phyloP scores from a whole-genome alignment of 2,888 invertebrate species.

The Lasiommata megera region DNA sequence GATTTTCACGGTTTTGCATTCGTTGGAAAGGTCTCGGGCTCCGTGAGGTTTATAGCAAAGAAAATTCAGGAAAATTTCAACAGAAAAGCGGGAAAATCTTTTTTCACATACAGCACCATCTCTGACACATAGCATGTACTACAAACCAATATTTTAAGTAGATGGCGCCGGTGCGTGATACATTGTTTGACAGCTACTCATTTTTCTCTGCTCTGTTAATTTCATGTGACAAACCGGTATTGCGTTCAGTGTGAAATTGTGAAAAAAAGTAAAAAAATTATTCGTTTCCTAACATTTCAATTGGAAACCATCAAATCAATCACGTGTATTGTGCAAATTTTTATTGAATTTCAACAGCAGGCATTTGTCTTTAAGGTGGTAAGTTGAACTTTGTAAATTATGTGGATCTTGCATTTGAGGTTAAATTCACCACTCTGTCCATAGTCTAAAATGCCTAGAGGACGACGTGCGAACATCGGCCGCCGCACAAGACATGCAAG shows the following conservation, averaged over 20 bases:
- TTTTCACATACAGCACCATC: slow-evolving; percentile 17
- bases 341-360: slow-evolving; percentile 34
- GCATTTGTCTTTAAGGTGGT: slow-evolving; percentile 38
- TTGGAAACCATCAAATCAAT: slow-evolving; percentile 30
- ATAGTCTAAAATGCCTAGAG: too few species aligned
- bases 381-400: slow-evolving; percentile 36
- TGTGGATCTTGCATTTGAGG: slow-evolving; percentile 34
- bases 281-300: background rate
- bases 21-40: slow-evolving; percentile 38
- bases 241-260: slow-evolving; percentile 31
- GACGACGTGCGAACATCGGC: slow-evolving; percentile 40
- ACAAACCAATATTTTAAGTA: slow-evolving; percentile 31
- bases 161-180: slow-evolving; percentile 28
- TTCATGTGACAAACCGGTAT: slow-evolving; percentile 27
- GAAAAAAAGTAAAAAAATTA: slow-evolving; percentile 11
- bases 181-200: slow-evolving; percentile 32
- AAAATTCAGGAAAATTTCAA: slow-evolving; percentile 17
- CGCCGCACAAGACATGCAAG: slow-evolving; percentile 39
- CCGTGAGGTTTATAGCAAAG: slow-evolving; percentile 32
- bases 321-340: slow-evolving; percentile 35
- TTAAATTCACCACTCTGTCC: slow-evolving; percentile 37
- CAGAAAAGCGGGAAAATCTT: slow-evolving; percentile 1
- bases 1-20: slow-evolving; percentile 35
- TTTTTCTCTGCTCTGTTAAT: slow-evolving; percentile 27
- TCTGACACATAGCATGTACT: slow-evolving; percentile 36